Conservation (phyloP, 2,113 vertebrate genomes). For the Ceyx margarethae region DNA sequence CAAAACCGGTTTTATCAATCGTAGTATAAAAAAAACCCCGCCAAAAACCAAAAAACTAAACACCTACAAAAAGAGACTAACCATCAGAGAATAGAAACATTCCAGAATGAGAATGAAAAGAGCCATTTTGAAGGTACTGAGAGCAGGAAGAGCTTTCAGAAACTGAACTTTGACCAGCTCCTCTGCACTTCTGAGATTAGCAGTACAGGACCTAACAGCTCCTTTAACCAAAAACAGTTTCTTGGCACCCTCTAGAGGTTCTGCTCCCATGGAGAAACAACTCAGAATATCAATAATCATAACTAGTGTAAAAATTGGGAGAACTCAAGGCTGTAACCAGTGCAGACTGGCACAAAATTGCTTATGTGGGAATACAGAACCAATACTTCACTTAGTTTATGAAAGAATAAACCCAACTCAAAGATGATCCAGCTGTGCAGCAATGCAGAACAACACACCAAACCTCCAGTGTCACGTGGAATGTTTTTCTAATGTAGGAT, state of each 20-base stretch:
- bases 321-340: not conserved
- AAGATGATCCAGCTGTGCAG: not conserved
- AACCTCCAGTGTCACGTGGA: not conserved
- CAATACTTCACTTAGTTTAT: not conserved
- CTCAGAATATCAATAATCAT: not conserved
- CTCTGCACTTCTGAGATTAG: not conserved
- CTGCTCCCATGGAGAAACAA: not conserved
- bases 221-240: conserved; percentile 19
- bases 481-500: not conserved
- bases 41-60: too few species aligned
- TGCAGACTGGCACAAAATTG: not conserved
- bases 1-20: not conserved
- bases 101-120: not conserved
- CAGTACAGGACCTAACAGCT: not conserved
- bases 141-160: not conserved
- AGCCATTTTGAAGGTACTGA: not conserved
- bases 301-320: not conserved
- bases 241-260: conserved; percentile 64
- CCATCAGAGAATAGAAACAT: not conserved
- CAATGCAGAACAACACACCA: not conserved
- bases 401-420: not conserved
- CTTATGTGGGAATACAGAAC: not conserved
- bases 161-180: not conserved
- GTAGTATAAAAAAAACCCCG: not conserved
- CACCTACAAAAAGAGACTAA: not conserved